Base-by-base conservation (phyloP, 2,888 invertebrate species). In the Galeopsomyia nigrocyanea region DNA sequence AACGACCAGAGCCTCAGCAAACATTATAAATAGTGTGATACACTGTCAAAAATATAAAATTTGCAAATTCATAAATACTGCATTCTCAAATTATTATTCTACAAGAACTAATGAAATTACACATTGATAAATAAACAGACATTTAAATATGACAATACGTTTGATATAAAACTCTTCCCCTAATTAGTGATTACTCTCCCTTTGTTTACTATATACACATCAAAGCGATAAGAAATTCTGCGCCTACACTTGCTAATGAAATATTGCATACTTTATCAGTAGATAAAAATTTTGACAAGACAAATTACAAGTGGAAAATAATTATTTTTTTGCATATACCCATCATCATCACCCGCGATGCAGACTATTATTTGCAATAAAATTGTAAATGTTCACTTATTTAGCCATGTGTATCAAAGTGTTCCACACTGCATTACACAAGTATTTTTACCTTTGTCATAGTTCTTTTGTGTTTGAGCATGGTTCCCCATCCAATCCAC, bases 401-500 rank as follows among this genome's bases (percentile, higher is more conserved):
- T 22, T 51, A 31, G 7, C 14, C 39, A 46, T 19, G 6, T 21
- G 1, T 5, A 19, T 65, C 17, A 46, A 22, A 56, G 2, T 22
- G 21, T 57, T 47, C 10, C 53, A n/a, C 1, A 53, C 49, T 62
- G 17, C 26, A 39, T 61, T 56, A n/a, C 22, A 61, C 7, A 22
- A 6, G 22, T 26, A 22, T 13, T 26, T 26, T 75, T 87, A 94
- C 95, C 91, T 96, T 96, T 17, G 95, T 87, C 90, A 94, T 92
- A 14, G 96, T 95, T 77, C 96, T 89, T 83, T 93, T 94, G 82
- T 96, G 96, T 81, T 91, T 92, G 26, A 95, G 88, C 81, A 95
- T 94, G n/a, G 93, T 93, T 78, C 89, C 90, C 91, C 92, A 92
- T 0, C 95, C 95, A 73, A 95, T 93, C 96, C 96, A 96, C 81